A percentile compares a stretch with the other conserved stretches of the same genome.
phyloP scores from a whole-genome alignment of 2,113 vertebrate genomes.

The Chloroceryle aenea region DNA sequence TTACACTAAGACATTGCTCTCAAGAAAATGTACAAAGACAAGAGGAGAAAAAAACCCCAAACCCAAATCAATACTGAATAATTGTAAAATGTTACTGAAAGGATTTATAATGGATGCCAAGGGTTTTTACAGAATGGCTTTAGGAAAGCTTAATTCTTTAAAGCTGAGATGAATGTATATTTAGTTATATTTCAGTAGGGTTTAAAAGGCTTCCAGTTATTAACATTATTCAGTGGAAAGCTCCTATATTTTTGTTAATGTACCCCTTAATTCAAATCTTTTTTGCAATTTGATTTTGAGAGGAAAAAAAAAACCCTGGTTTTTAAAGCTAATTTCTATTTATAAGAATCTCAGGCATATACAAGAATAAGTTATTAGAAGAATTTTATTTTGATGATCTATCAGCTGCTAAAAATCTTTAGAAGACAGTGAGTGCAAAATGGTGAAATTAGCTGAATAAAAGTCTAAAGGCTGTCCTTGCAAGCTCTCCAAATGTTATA shows the following conservation, averaged over 20 bases:
- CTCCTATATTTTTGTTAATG: neutral
- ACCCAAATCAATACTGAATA: neutral
- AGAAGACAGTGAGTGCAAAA: conserved; percentile 13
- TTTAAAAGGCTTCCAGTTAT: conserved; percentile 31
- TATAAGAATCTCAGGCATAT: conserved; percentile 22
- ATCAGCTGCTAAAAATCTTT: neutral
- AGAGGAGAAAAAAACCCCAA: neutral
- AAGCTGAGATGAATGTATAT: conserved; percentile 1
- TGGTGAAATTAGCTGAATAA: neutral
- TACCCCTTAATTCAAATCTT: conserved; percentile 27
- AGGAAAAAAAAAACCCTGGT: neutral
- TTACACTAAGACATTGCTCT: conserved; percentile 25
- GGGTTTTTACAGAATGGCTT: neutral
- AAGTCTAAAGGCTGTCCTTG: neutral
- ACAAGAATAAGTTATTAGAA: conserved; percentile 18
- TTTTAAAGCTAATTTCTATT: conserved; percentile 47
- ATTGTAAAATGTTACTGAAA: conserved; percentile 62
- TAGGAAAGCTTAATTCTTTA: conserved; percentile 30
- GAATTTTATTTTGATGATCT: conserved; percentile 30
- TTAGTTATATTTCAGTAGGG: conserved; percentile 34
- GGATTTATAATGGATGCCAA: conserved; percentile 25
- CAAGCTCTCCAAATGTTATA: neutral
- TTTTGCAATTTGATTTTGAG: conserved; percentile 20
- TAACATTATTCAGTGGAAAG: neutral
- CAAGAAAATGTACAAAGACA: conserved; percentile 39